Base-by-base conservation (phyloP, 2,113 vertebrate genomes). In the Strigops habroptila region DNA sequence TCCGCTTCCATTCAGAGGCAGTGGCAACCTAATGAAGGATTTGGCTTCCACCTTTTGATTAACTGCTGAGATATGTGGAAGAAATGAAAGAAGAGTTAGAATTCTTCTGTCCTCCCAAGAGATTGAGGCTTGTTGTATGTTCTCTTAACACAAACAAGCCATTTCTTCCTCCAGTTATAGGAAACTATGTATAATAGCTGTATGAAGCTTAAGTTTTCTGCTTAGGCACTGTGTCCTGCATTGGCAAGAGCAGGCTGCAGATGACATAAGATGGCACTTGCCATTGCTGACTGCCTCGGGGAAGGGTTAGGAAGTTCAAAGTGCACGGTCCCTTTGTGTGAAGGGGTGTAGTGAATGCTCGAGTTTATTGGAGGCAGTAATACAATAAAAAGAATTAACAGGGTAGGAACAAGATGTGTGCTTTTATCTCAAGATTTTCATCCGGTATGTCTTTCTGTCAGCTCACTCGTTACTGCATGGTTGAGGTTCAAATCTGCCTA, bases 251-350 rank as follows among this genome's bases (percentile, higher is more conserved):
- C 51, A n/a, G 41, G 33, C 43, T 57, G 78, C 57, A 76, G 44
- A 21, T 90, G 51, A 37, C 17, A 5, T 82, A 51, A 39, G 52
- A 8, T 11, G 37, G 51, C 31, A 37, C 13, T 84, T 84, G 60
- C 22, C n/a, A 1, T 75, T 78, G 35, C 37, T 35, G 33, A 15
- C 46, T 81, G 16, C 10, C 10, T 16, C 1, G 16, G 37, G 37
- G 15, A 77, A 43, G n/a, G 81, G 51, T 52, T 79, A 39, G 14
- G 49, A 82, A 52, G 27, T 74, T 90, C 33, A 39, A 53, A 88
- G 41, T 43, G 53, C 0, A 0, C 6, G 19, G 8, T 44, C 31
- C 2, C 25, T 77, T 75, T 0, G 1, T 1, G 4, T 52, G 62
- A 59, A 69, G 43, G 25, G 25, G 7, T 49, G 14, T 49, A 25